These are phyloP conservation scores for Xenopus petersii DNA, from an alignment of 2,797 vertebrate genomes.

Conservation along the genomic window DNA sequence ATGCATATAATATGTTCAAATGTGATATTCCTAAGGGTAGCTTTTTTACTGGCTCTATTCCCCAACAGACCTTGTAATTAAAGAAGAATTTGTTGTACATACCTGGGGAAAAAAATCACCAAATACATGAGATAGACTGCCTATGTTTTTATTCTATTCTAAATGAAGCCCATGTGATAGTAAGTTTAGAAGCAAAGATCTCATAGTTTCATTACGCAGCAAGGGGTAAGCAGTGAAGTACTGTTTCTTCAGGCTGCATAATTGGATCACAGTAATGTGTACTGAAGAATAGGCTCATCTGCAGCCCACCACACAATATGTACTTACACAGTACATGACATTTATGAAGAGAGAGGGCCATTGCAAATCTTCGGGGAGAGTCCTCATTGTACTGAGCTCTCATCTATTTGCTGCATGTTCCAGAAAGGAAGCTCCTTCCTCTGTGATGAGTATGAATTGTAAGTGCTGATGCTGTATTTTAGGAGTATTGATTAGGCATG, in stretches of 20 bases:
- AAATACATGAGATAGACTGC: too few relatives aligned
- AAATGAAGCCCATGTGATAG: neutral
- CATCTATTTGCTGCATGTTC: neutral
- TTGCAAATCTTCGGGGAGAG: slow-evolving; percentile 17
- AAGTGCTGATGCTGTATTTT: neutral
- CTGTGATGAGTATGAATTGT: too few relatives aligned
- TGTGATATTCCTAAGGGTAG: too few relatives aligned
- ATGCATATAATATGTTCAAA: too few relatives aligned
- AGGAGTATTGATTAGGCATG: slow-evolving; percentile 7
- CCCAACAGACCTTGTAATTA: too few relatives aligned
- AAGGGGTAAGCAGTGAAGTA: neutral
- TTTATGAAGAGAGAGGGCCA: slow-evolving; percentile 21
- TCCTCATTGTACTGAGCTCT: neutral
- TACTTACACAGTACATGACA: slow-evolving; percentile 10
- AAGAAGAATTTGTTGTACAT: too few relatives aligned
- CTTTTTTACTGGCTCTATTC: too few relatives aligned
- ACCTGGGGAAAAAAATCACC: too few relatives aligned
- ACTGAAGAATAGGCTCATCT: neutral
- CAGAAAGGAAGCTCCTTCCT: neutral
- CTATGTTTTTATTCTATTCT: too few relatives aligned
- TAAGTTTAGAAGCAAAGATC: neutral
- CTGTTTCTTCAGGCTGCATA: neutral
- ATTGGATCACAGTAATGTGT: neutral
- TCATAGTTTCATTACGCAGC: neutral
- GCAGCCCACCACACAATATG: neutral